A percentile compares a stretch with the other conserved stretches of the same genome.
Conservation (phyloP, 2,113 vertebrate species). For the Oxyura jamaicensis region DNA sequence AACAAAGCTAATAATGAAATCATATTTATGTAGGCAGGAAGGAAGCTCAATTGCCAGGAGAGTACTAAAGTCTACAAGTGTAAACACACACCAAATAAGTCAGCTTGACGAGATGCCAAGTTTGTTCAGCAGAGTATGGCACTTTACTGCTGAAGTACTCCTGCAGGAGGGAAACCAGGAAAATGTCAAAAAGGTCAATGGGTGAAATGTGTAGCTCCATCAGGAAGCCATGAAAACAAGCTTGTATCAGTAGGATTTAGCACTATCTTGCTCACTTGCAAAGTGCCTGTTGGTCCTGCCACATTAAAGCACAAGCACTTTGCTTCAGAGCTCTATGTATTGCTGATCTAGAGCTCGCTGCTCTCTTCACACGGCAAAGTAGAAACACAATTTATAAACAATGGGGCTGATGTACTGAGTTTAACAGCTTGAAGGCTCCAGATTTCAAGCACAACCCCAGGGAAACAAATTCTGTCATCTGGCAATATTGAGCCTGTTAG, state of each 20-base stretch:
- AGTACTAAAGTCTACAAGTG: constrained; percentile 69
- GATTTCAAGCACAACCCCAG: background rate
- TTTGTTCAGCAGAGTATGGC: constrained; percentile 57
- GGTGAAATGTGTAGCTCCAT: constrained; percentile 38
- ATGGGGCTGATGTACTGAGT: background rate
- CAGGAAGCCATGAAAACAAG: constrained; percentile 28
- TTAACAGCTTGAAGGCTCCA: background rate
- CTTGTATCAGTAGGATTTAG: background rate
- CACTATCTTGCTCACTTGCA: background rate
- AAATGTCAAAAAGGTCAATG: constrained; percentile 61
- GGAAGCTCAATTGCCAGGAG: constrained; percentile 71
- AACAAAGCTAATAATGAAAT: constrained; percentile 69
- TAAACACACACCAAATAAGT: constrained; percentile 71
- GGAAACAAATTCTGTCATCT: background rate
- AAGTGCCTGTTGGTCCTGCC: background rate
- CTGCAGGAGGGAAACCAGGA: constrained; percentile 54
- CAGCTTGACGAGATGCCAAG: constrained; percentile 61
- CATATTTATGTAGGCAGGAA: constrained; percentile 71
- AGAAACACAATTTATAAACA: background rate
- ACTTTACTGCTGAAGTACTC: constrained; percentile 60
- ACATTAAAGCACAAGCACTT: background rate
- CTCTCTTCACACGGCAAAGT: background rate
- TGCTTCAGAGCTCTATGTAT: background rate
- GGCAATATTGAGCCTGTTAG: background rate
- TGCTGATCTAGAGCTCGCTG: background rate